Base-by-base conservation (phyloP, 1,140 invertebrate genomes). In the Leucophenga varia region DNA sequence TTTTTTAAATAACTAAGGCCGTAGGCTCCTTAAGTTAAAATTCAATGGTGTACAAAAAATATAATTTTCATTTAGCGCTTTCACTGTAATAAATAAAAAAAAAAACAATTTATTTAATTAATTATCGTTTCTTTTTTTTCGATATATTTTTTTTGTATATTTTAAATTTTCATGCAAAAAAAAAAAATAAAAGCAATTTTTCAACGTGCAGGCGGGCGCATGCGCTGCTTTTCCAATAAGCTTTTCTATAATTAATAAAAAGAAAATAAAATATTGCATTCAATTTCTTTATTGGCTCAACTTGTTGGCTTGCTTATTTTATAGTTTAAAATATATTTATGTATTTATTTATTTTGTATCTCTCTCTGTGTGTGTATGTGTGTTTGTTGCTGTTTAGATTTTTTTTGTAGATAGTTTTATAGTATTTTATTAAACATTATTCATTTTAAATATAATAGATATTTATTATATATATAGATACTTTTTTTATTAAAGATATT, bases 281-380 rank as follows among this genome's bases (percentile, higher is more conserved):
- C 12, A 30, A 30, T 12, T 8, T 8, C 28, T 30, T 8, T 30
- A n/a, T n/a, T n/a, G n/a, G n/a, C n/a, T 30, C 28, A 30, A 30
- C 47, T 42, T 49, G n/a, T 47, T 32, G 7, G 32, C 32, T 31
- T 43, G 47, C 43, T 22, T 40, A 32, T 53, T 22, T 20, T 46
- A 19, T n/a, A n/a, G n/a, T 38, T 38, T 2, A 14, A 17, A 38
- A 10, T 12, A 14, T 9, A 38, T 18, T 14, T 25, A 20, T 32
- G 52, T 17, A 30, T 36, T 22, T 30, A 21, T n/a, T 20, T 43
- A 40, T 21, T n/a, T 46, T 28, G 44, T n/a, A n/a, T n/a, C n/a
- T n/a, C n/a, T n/a, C n/a, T 38, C 38, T 16, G 22, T 21, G 19
- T 38, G 41, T 14, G 39, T 4, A 12, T 3, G 14, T 7, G 22